phyloP scores from a whole-genome alignment of 2,888 invertebrate species.

The Orchestes rusci region DNA sequence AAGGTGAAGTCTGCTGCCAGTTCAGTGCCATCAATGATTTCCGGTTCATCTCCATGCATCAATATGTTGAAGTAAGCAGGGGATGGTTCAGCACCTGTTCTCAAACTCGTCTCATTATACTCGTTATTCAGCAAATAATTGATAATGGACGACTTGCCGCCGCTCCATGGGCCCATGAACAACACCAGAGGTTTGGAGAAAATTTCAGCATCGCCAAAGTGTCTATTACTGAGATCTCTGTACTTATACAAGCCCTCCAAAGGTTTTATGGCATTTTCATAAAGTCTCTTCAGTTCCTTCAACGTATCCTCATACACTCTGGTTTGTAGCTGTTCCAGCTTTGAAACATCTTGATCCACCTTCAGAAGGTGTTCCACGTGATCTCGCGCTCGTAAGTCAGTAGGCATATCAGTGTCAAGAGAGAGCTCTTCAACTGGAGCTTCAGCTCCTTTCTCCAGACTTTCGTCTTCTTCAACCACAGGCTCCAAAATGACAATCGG shows the following conservation, averaged over 20 bases:
- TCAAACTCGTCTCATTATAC: slow-evolving; percentile 71
- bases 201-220: slow-evolving; percentile 90
- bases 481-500: slow-evolving; percentile 4
- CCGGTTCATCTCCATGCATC: slow-evolving; percentile 80
- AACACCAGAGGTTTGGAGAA: slow-evolving; percentile 88
- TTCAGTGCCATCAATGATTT: slow-evolving; percentile 85
- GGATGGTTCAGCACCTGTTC: slow-evolving; percentile 91
- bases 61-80: slow-evolving; percentile 89
- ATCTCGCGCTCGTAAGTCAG: slow-evolving; percentile 68
- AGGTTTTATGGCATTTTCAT: slow-evolving; percentile 83
- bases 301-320: slow-evolving; percentile 71
- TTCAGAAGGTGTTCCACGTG: slow-evolving; percentile 75
- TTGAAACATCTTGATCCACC: slow-evolving; percentile 67
- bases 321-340: slow-evolving; percentile 62
- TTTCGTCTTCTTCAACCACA: slow-evolving; percentile 14
- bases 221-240: slow-evolving; percentile 83
- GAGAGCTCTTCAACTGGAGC: slow-evolving; percentile 49
- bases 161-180: slow-evolving; percentile 95
- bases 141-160: slow-evolving; percentile 89
- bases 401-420: slow-evolving; percentile 67
- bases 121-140: slow-evolving; percentile 88
- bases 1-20: slow-evolving; percentile 93
- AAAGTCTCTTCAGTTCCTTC: slow-evolving; percentile 76
- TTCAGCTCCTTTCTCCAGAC: slow-evolving; percentile 25
- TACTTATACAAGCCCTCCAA: slow-evolving; percentile 87